Base-by-base conservation (phyloP, 2,113 vertebrate genomes). In the Scatophagus argus region DNA sequence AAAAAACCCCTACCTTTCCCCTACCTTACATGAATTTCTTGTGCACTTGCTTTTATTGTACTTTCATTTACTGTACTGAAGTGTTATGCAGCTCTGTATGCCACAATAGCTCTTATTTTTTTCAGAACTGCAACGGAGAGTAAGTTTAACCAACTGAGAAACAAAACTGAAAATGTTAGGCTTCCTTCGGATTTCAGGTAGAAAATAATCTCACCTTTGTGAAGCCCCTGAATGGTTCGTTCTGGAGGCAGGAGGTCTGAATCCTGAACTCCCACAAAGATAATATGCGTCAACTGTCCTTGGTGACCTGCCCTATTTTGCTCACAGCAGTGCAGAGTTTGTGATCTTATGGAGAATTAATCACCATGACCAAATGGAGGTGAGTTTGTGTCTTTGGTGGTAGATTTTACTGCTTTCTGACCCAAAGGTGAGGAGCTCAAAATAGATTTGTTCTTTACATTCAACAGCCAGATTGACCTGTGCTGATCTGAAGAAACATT, bases 241-340 rank as follows among this genome's bases (percentile, higher is more conserved):
- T 64, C 29, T 41, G 39, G 4, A 55, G 60, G 43, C 44, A 64
- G 77, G 21, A 84, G 36, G 64, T 54, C 76, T 86, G 51, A 55
- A 44, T 81, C 64, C 29, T 73, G 39, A 36, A 69, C 41, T 56
- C 47, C 44, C 21, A 13, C 59, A 60, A 29, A 43, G 52, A 52
- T 69, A 81, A 88, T 83, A 51, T 82, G 87, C 87, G 89, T 82
- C 84, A 77, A 59, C 51, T 79, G 67, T 90, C 87, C 80, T 87
- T n/a, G n/a, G 84, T 85, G 89, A 85, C 84, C 74, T 87, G 84
- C 81, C 82, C 89, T 55, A 76, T 38, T 87, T 88, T 70, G 39
- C 59, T 63, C 38, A 73, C 70, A 83, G 58, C 43, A 44, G 63
- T 29, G 76, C 67, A 77, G 62, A 82, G 72, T 82, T 75, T 75